phyloP scores from a whole-genome alignment of 53 echinoderm and acorn worm genomes.

The Paelopatides confundens region DNA sequence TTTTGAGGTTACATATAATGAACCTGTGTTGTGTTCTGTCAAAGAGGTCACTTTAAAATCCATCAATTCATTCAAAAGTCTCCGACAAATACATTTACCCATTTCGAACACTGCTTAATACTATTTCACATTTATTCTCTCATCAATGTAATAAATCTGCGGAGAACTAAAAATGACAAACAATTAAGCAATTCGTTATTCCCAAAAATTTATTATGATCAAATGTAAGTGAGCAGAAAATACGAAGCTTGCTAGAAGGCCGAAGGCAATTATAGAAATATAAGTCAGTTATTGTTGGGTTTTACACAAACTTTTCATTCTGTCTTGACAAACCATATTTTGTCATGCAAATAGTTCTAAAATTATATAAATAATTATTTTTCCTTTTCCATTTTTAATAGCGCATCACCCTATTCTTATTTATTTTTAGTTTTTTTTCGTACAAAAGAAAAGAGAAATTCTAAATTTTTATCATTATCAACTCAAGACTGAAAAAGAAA shows the following conservation, averaged over 20 bases:
- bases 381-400: background rate
- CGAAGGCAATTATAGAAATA: constrained; percentile 5
- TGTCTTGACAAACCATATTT: background rate
- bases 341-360: background rate
- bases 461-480: background rate
- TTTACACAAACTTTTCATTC: constrained; percentile 11
- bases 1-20: too few relatives aligned
- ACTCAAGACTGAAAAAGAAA: background rate
- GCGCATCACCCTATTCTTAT: background rate
- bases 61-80: too few relatives aligned
- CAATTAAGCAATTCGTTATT: background rate
- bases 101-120: too few relatives aligned
- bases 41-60: too few relatives aligned
- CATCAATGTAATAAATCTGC: too few relatives aligned
- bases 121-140: too few relatives aligned
- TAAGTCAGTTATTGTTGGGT: background rate
- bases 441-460: background rate
- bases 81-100: too few relatives aligned
- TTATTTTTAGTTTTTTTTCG: background rate
- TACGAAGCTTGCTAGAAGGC: constrained; percentile 33
- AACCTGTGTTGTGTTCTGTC: too few relatives aligned
- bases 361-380: background rate
- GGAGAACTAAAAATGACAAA: too few relatives aligned
- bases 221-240: constrained; percentile 8
- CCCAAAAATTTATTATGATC: background rate